Percentiles rank a stretch among this genome's conserved stretches.
phyloP scores from a whole-genome alignment of 2,797 vertebrate species.

The Anisognathus igniventris region DNA sequence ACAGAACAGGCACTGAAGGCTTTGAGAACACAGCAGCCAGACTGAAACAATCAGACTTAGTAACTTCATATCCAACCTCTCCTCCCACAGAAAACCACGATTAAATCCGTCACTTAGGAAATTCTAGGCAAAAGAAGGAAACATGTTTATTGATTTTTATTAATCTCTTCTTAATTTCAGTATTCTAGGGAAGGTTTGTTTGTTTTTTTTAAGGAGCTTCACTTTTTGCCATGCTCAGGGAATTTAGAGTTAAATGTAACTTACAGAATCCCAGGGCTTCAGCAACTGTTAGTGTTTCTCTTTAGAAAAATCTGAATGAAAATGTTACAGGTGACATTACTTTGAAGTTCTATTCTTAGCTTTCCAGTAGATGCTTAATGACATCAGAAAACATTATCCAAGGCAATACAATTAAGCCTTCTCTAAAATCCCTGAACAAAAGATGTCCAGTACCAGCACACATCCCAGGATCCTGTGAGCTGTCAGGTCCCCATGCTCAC shows the following conservation, averaged over 20 bases:
- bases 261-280: neutral
- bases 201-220: neutral
- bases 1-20: neutral
- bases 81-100: neutral
- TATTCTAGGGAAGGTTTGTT: neutral
- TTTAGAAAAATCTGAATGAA: neutral
- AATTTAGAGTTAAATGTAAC: neutral
- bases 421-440: conserved; percentile 34
- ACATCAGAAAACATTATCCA: conserved; percentile 32
- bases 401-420: conserved; percentile 32
- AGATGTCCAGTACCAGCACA: neutral
- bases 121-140: neutral
- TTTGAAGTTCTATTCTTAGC: conserved; percentile 52
- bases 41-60: neutral
- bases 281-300: neutral
- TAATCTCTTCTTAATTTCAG: neutral
- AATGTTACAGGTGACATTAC: conserved; percentile 50
- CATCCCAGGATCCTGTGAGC: neutral
- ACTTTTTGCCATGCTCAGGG: neutral
- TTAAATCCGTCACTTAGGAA: neutral
- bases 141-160: accelerated
- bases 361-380: neutral
- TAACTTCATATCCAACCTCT: neutral
- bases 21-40: neutral
- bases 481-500: neutral